Evolutionary conservation across 2,113 vertebrate genomes (phyloP), one percentile per base, ranked within the genome.

Genomic region (Neomonachus schauinslandi): DNA sequence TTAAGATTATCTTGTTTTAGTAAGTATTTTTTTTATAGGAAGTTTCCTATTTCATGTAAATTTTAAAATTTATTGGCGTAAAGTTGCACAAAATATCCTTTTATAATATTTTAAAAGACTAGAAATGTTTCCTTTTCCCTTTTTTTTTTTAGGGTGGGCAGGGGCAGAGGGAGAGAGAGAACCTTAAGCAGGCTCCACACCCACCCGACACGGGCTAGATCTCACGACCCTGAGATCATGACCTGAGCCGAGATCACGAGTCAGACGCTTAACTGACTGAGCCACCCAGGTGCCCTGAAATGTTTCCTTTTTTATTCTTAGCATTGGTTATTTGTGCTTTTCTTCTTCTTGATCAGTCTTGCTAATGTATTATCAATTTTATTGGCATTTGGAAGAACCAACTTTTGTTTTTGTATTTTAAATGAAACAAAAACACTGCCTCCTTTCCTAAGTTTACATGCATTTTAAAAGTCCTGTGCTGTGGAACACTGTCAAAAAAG

Each of bases 401-500:
- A 1, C 28, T 39, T 96, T 74, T n/a, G 63, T 3, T 59, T 76
- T 46, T 80, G 61, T 72, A 16, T 95, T 95, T 57, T 85, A 95
- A 53, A n/a, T 76, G 89, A 51, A 61, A 12, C 33, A 74, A 16
- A 36, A 36, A 87, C 51, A 94, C 53, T 33, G 1, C 55, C 15
- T 85, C 77, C 16, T 89, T 59, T 76, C 55, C 69, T 26, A 51
- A 85, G 28, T 63, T 95, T 31, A 28, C 49, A 6, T 63, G 28
- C 33, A 39, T 83, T 95, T 42, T 13, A 67, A 65, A 93, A 51
- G 21, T 46, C 46, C 46, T 69, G 26, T 49, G 42, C 11, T 7
- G 42, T 36, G 80, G 26, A 89, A 83, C 61, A 59, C 49, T 91
- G 80, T 93, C 91, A 88, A 39, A 79, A 76, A 87, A 88, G 69